phyloP scores from a whole-genome alignment of 37 sponge, comb jelly and placozoan genomes.

The Aplysina aerophoba region DNA sequence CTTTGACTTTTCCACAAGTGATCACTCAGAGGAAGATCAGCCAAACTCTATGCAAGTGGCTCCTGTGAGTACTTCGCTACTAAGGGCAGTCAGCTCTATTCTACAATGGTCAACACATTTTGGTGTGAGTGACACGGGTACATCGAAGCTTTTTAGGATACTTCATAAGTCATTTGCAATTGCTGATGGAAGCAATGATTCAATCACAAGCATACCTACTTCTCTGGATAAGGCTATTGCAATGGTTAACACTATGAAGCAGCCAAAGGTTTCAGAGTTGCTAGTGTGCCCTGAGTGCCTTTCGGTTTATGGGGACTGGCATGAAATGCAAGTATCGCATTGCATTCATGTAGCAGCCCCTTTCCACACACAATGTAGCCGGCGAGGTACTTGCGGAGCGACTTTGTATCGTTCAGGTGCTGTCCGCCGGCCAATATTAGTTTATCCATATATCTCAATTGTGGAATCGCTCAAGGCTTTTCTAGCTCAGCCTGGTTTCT shows the following conservation, averaged over 20 bases:
- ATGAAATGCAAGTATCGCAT: background rate
- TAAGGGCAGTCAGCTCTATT: background rate
- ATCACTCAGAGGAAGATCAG: no score
- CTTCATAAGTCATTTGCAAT: background rate
- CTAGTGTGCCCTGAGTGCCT: constrained; percentile 1
- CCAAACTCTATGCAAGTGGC: no score
- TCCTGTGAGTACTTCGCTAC: no score
- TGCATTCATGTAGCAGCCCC: constrained; percentile 62
- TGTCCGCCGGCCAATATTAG: constrained; percentile 21
- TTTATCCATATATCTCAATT: constrained; percentile 48
- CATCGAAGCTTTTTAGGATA: background rate
- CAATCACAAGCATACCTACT: background rate
- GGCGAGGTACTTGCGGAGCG: constrained; percentile 30
- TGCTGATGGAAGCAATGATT: background rate
- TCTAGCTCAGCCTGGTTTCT: constrained; percentile 36
- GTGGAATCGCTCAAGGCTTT: background rate
- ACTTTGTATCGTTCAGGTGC: constrained; percentile 33
- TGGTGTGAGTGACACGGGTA: constrained; percentile 21
- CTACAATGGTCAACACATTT: background rate
- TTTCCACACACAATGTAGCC: constrained; percentile 38
- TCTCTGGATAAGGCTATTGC: background rate
- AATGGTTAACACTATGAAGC: background rate
- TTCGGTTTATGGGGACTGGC: background rate
- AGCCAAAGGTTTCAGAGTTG: background rate
- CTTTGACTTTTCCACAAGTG: no score